Evolutionary conservation across 2,888 invertebrate species (phyloP), one percentile per base, ranked within the genome.

Genomic region (Nomada fucata): DNA sequence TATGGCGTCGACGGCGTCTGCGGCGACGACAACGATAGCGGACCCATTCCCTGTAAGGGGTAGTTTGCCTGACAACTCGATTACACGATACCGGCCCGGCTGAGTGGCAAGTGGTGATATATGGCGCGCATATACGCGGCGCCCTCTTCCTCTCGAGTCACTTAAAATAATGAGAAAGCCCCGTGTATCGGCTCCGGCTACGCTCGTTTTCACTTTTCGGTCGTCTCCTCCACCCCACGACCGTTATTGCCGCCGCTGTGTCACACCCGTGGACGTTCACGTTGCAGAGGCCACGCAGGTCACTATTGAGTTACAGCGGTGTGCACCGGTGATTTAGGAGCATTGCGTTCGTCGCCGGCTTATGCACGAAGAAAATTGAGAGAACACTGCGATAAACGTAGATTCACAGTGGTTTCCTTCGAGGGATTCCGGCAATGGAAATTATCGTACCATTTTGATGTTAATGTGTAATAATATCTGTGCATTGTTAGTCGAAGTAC

Each of bases 11-110:
- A 76, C 79, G 83, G 87, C 86, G 88, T 88, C 88, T 87, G 86
- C 86, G 86, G 86, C 86, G 83, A 65, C 83, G 86, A 88, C 87
- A 88, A 90, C 87, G 85, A 84, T 89, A 87, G 86, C 87, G 83
- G 85, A 88, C 85, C 89, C 88, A 88, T 89, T 89, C 89, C 81
- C 88, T 85, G 88, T 89, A 90, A 91, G 90, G 89, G 91, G 91
- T 91, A 91, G 91, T 91, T 91, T 91, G 91, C 89, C 88, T 91
- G 91, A 91, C 91, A 91, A 91, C 91, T 91, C 91, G 91, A 91
- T 91, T 91, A 91, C 87, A 89, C 89, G 89, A 89, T 90, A 90
- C 87, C 89, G 50, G 82, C 83, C 74, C 74, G 88, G 84, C 89
- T 89, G 91, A 91, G 91, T 91, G 91, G 90, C 91, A 90, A 91